Base-by-base conservation (phyloP, 2,888 invertebrate genomes). In the Sesamia inferens region DNA sequence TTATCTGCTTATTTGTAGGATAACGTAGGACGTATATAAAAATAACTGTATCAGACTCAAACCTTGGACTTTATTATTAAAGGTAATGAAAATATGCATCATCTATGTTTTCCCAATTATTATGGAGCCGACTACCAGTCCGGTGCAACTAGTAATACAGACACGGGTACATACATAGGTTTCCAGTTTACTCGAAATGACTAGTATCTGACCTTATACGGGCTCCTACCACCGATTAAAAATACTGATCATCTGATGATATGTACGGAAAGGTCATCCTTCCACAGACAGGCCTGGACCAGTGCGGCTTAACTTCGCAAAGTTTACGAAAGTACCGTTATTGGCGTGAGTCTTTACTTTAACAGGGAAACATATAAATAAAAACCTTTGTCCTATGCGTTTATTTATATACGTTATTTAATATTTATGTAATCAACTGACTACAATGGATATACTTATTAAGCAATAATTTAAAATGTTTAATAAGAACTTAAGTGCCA, bases 361-460 rank as follows among this genome's bases (percentile, higher is more conserved):
- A 19, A 16, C 39, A n/a, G 44, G 22, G n/a, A 14, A 64, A 24
- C 6, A 11, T 13, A 19, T 54, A 31, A 76, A 72, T 55, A 39
- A 48, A 68, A 44, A 22, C 47, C 11, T 7, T 39, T 39, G 39
- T 39, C 39, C 39, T 4, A 39, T 39, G 39, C 5, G 39, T 4
- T 42, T 42, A 48, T 65, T 31, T 31, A 7, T 54, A 67, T 58
- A 57, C 19, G 24, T 66, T 62, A 79, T 66, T 66, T 57, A 62
- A 63, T 24, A 57, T 74, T 63, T 24, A 74, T 63, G 74, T 80
- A 80, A 74, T 79, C 79, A 71, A 42, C 13, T 54, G 57, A 66
- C 66, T 73, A 79, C 48, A 66, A 80, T 74, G 61, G 42, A 63
- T 63, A 63, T 13, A 63, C 31, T 8, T 51, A 67, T 31, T 67